These are phyloP conservation scores for Artemia franciscana DNA, from an alignment of 1,140 invertebrate genomes.

Conservation along the genomic window DNA sequence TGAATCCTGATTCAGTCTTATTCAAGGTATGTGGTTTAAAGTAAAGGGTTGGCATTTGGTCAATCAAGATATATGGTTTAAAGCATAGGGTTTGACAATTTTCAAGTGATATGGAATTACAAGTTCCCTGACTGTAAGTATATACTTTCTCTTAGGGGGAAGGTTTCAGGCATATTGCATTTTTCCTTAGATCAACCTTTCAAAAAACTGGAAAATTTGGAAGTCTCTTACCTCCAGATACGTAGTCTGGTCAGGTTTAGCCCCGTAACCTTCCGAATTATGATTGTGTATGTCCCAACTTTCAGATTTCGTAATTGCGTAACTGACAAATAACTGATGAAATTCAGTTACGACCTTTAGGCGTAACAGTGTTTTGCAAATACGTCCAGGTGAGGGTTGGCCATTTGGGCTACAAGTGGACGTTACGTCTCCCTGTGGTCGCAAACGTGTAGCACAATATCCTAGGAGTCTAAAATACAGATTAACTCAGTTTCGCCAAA, in stretches of 20 bases:
- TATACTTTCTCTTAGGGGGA: background rate
- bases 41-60: too few species aligned
- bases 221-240: background rate
- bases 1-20: too few species aligned
- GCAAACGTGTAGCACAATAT: background rate
- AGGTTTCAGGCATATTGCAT: background rate
- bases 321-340: background rate
- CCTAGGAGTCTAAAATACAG: background rate
- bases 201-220: background rate
- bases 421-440: background rate
- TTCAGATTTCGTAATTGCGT: background rate
- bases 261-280: background rate
- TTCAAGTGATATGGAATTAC: too few species aligned
- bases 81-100: too few species aligned
- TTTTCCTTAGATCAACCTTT: background rate
- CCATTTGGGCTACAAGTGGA: background rate
- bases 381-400: background rate
- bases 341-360: background rate
- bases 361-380: background rate
- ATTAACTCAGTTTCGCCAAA: background rate
- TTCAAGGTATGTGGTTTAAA: too few species aligned
- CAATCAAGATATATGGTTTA: too few species aligned
- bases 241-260: background rate
- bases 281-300: background rate
- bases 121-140: too few species aligned